Conservation (phyloP, 2,113 vertebrate species). For the Bufo gargarizans region DNA sequence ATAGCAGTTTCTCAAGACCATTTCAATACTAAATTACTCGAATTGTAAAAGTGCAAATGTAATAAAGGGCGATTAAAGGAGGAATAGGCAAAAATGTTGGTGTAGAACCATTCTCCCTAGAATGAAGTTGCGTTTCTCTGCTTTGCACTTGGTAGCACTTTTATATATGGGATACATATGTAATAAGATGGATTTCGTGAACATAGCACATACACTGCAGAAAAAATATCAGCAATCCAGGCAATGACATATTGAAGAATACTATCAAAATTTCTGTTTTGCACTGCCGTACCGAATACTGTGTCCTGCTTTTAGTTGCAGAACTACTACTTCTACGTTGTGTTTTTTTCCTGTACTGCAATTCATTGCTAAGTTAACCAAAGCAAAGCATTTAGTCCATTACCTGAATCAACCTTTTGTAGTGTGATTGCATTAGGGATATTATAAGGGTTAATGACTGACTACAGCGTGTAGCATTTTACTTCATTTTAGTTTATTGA, state of each 20-base stretch:
- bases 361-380: neutral
- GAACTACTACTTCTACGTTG: neutral
- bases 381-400: neutral
- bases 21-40: neutral
- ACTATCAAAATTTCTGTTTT: slow-evolving; percentile 13
- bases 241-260: neutral
- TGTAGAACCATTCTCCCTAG: neutral
- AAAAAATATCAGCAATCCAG: neutral
- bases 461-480: no score
- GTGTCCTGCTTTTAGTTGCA: slow-evolving; percentile 14
- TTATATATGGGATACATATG: neutral
- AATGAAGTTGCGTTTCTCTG: neutral
- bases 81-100: neutral
- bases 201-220: neutral
- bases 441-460: neutral
- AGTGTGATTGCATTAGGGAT: neutral
- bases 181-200: neutral
- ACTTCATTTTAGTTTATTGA: neutral
- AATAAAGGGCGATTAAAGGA: neutral
- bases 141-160: slow-evolving; percentile 23
- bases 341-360: neutral
- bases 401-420: neutral
- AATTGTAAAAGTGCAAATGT: neutral
- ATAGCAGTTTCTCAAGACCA: neutral
- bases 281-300: slow-evolving; percentile 45